A percentile compares a stretch with the other conserved stretches of the same genome.
Conservation (phyloP, 2,113 vertebrate species). For the Saiga tatarica region DNA sequence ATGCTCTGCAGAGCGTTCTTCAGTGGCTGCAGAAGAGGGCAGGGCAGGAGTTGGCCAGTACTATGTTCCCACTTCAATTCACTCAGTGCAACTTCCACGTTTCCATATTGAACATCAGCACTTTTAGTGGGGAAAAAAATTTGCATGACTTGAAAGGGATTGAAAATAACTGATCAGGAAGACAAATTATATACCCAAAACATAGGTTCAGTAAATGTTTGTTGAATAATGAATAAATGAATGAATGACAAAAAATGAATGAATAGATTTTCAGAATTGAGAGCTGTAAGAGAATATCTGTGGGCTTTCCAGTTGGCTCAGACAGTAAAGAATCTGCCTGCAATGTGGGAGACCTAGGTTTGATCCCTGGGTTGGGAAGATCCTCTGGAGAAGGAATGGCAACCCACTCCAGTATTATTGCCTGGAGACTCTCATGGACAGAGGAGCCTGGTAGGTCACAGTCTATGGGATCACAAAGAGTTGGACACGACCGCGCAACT, state of each 20-base stretch:
- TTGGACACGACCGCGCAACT: not conserved
- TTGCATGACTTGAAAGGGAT: not conserved
- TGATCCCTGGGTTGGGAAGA: not conserved
- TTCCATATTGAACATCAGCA: not conserved
- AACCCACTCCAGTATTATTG: not conserved
- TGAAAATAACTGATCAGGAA: not conserved
- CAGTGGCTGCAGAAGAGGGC: not conserved
- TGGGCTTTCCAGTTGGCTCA: not conserved
- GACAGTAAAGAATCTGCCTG: not conserved
- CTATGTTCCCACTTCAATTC: not conserved
- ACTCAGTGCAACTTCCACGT: not conserved
- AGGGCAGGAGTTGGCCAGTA: not conserved
- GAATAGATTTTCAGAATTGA: not conserved
- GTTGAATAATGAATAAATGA: not conserved
- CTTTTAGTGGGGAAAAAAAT: not conserved
- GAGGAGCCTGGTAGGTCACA: not conserved
- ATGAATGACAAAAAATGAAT: not conserved
- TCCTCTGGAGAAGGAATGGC: not conserved
- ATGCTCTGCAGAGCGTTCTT: not conserved
- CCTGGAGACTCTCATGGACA: not conserved
- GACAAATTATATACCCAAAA: not conserved
- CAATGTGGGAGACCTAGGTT: not conserved
- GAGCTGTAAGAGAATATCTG: not conserved
- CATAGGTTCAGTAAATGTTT: not conserved
- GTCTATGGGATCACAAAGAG: not conserved